Evolutionary conservation across 2,888 invertebrate species (phyloP).

Genomic region (Thymelicus sylvestris): DNA sequence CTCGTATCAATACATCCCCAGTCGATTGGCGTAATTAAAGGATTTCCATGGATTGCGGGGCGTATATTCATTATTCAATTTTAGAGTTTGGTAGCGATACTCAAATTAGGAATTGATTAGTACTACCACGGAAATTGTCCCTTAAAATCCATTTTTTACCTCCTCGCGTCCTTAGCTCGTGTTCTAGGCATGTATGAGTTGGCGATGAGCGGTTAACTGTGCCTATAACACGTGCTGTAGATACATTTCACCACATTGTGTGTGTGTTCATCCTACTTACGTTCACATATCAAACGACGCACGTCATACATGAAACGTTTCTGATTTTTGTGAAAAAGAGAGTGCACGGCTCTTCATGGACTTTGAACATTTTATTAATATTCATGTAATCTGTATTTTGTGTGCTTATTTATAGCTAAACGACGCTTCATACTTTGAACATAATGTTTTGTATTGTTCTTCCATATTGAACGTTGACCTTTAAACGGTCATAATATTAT

Average conservation of each 20-base stretch:
- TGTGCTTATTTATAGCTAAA: constrained; percentile 59
- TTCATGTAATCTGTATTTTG: constrained; percentile 48
- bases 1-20: constrained; percentile 16
- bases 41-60: constrained; percentile 30
- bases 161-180: constrained; percentile 55
- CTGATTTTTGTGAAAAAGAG: constrained; percentile 46
- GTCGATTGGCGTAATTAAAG: constrained; percentile 23
- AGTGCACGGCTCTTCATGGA: constrained; percentile 64
- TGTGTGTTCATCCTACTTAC: constrained; percentile 40
- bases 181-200: constrained; percentile 11
- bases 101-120: constrained; percentile 63
- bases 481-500: not conserved
- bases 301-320: constrained; percentile 43
- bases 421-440: constrained; percentile 50
- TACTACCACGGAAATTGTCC: constrained; percentile 53
- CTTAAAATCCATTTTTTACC: constrained; percentile 65
- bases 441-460: constrained; percentile 47
- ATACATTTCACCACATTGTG: constrained; percentile 40
- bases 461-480: constrained; percentile 44
- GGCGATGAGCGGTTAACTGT: not conserved
- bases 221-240: constrained; percentile 38
- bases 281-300: constrained; percentile 42
- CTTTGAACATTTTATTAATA: constrained; percentile 42
- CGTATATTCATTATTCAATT: constrained; percentile 9
- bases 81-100: constrained; percentile 59